A percentile compares a stretch with the other conserved stretches of the same genome.
phyloP scores from a whole-genome alignment of 53 echinoderm and acorn worm genomes.

The Paracentrotus lividus region DNA sequence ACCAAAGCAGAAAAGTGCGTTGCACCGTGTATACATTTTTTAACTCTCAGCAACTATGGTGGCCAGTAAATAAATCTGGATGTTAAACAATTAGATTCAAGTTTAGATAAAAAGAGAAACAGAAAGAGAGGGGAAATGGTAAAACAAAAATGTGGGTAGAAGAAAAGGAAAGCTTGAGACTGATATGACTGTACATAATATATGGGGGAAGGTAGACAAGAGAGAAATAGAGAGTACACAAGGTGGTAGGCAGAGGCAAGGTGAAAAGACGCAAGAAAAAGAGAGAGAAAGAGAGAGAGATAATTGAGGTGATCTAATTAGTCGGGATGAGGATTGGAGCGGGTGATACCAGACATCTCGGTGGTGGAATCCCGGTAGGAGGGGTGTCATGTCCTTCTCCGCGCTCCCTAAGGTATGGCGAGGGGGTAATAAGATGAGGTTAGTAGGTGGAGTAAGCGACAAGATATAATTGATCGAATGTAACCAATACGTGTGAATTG shows the following conservation, averaged over 20 bases:
- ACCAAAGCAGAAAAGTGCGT: no score
- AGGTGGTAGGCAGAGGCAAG: background rate
- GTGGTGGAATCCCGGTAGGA: background rate
- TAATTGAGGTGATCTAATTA: constrained; percentile 35
- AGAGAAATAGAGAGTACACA: no score
- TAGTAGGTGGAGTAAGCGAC: constrained; percentile 27
- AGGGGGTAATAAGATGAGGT: background rate
- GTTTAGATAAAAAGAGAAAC: no score
- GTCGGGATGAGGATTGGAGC: background rate
- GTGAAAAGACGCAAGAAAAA: background rate
- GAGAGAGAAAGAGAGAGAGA: background rate
- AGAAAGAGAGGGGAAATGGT: no score
- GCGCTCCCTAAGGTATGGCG: constrained; percentile 12
- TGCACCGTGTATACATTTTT: no score
- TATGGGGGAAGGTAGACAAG: no score
- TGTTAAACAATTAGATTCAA: no score
- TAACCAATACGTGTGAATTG: constrained; percentile 48
- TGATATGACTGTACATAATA: no score
- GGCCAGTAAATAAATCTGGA: no score
- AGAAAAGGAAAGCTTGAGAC: no score
- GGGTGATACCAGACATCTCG: constrained; percentile 18
- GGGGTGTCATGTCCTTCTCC: background rate
- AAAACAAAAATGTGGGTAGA: no score
- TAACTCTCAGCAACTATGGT: no score
- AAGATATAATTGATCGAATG: constrained; percentile 48